Conservation (phyloP, 2,113 vertebrate species). For the Sardina pilchardus region DNA sequence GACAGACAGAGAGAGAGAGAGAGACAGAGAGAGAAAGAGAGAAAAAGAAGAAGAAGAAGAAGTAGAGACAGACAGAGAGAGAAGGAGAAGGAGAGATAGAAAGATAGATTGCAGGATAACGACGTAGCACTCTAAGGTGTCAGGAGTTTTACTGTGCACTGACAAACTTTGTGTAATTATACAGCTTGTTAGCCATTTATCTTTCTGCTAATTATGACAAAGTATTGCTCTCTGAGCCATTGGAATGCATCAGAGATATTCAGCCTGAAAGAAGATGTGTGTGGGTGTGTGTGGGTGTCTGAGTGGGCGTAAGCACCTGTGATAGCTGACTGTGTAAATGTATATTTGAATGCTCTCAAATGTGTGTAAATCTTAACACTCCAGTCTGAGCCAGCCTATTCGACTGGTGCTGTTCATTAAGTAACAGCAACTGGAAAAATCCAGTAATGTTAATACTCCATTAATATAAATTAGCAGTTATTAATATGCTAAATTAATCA, state of each 20-base stretch:
- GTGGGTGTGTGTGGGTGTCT: slow-evolving; percentile 22
- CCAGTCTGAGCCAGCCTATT: not conserved
- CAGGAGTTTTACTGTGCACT: slow-evolving; percentile 33
- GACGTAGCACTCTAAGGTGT: not conserved
- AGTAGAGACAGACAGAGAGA: not conserved
- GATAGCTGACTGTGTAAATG: not conserved
- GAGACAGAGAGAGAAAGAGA: slow-evolving; percentile 7
- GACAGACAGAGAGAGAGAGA: slow-evolving; percentile 2
- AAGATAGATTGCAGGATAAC: slow-evolving; percentile 19
- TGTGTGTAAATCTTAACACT: not conserved
- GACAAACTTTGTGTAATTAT: slow-evolving; percentile 45
- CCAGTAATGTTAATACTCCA: not conserved
- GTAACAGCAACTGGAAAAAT: not conserved
- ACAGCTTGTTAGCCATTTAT: slow-evolving; percentile 5
- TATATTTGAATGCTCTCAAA: not conserved
- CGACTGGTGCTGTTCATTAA: not conserved
- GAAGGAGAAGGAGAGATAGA: not conserved
- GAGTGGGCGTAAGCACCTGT: not conserved
- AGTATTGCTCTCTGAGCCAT: not conserved
- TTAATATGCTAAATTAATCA: not conserved
- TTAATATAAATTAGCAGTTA: not conserved
- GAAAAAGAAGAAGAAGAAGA: slow-evolving; percentile 1
- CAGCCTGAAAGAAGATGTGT: not conserved
- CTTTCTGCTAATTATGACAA: not conserved
- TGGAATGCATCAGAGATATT: not conserved